Conservation (phyloP, 2,797 vertebrate genomes). For the Lophura swinhoii region DNA sequence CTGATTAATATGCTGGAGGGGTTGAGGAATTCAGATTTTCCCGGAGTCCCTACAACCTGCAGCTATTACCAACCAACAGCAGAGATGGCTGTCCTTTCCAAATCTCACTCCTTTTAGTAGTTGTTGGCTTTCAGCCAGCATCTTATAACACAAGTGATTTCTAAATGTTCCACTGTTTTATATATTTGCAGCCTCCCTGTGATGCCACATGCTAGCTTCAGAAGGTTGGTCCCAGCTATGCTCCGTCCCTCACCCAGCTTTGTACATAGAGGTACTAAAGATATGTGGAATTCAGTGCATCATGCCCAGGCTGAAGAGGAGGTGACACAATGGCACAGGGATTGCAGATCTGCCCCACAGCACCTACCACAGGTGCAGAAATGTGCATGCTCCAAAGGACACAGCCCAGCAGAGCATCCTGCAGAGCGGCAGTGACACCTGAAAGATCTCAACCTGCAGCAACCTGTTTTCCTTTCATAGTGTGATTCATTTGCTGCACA, state of each 20-base stretch:
- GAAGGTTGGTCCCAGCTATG: neutral
- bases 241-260: neutral
- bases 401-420: neutral
- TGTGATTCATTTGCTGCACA: neutral
- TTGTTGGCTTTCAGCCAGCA: neutral
- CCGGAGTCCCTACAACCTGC: too few relatives aligned
- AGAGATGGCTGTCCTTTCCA: neutral
- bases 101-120: neutral
- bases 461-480: neutral
- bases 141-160: neutral
- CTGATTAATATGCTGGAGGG: neutral
- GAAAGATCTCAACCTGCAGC: neutral
- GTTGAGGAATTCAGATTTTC: neutral
- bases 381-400: neutral
- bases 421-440: fast-evolving
- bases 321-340: neutral
- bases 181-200: neutral
- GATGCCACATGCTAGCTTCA: neutral
- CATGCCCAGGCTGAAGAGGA: neutral
- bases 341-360: neutral
- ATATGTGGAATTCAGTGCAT: fast-evolving
- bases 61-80: neutral
- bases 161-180: neutral
- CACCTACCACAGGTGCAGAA: too few relatives aligned
- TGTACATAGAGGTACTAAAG: neutral